A percentile compares a stretch with the other conserved stretches of the same genome.
Conservation (phyloP, 2,888 invertebrate species). For the Taphrorychus bicolor region DNA sequence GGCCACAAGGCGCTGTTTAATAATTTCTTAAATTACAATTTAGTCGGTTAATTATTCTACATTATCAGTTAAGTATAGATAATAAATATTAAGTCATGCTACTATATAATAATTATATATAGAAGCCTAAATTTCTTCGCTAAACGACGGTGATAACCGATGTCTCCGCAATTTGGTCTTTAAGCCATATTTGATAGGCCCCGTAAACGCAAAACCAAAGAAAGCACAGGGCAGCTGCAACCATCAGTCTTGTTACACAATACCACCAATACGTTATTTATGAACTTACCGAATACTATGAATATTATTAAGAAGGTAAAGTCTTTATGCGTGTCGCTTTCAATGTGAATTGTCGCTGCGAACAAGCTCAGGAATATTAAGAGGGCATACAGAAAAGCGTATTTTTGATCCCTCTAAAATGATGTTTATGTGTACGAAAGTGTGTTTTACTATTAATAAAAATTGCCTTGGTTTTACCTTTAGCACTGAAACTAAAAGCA, state of each 20-base stretch:
- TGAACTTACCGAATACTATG: conserved; percentile 50
- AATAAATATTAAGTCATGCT: too few species aligned
- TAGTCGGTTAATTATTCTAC: too few species aligned
- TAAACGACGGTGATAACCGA: conserved; percentile 18
- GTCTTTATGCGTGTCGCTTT: conserved; percentile 49
- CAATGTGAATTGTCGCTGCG: conserved; percentile 52
- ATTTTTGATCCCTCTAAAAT: conserved; percentile 51
- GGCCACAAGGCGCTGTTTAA: too few species aligned
- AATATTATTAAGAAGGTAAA: conserved; percentile 50
- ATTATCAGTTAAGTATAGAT: too few species aligned
- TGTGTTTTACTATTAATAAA: background rate
- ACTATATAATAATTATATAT: too few species aligned
- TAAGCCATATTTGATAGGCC: conserved; percentile 49
- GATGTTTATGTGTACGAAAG: too few species aligned
- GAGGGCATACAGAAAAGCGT: conserved; percentile 51
- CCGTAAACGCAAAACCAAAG: conserved; percentile 52
- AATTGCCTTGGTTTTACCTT: conserved; percentile 43
- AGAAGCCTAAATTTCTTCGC: background rate
- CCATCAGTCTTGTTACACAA: background rate
- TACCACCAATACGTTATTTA: too few species aligned
- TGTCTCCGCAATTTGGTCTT: conserved; percentile 21
- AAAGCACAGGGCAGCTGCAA: conserved; percentile 49
- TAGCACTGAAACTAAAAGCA: conserved; percentile 49
- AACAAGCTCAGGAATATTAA: conserved; percentile 52
- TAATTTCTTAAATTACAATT: too few species aligned